These are phyloP conservation scores for Cartodere bifasciata DNA, from an alignment of 2,888 invertebrate genomes.

Conservation along the genomic window DNA sequence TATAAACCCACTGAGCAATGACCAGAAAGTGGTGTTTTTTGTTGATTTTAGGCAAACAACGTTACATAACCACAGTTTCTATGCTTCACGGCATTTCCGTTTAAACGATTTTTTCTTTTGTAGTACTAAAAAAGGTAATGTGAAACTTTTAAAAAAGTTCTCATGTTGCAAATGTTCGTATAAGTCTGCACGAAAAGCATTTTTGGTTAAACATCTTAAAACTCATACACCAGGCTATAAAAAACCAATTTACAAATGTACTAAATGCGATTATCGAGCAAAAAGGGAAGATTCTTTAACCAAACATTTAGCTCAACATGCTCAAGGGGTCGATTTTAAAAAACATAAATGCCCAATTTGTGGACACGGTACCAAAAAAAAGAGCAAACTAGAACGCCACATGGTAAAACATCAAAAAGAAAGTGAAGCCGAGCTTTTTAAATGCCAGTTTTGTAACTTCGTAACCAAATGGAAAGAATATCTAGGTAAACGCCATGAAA, in stretches of 20 bases:
- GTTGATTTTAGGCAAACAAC: no score
- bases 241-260: constrained; percentile 10
- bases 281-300: constrained; percentile 10
- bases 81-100: no score
- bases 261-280: constrained; percentile 9
- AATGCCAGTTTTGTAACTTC: constrained; percentile 10
- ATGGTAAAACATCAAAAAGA: constrained; percentile 10
- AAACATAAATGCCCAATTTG: constrained; percentile 10
- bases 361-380: constrained; percentile 8
- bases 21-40: no score
- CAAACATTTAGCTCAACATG: constrained; percentile 7
- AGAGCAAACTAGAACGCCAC: constrained; percentile 9
- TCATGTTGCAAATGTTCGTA: constrained; percentile 8
- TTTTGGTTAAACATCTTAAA: constrained; percentile 8
- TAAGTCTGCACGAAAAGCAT: constrained; percentile 9
- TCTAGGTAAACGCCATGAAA: constrained; percentile 10
- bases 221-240: constrained; percentile 11
- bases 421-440: constrained; percentile 8
- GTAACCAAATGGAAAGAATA: constrained; percentile 12
- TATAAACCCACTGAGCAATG: no score
- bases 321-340: constrained; percentile 10
- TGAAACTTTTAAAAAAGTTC: no score
- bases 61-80: no score
- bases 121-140: no score
- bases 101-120: no score